Base-by-base conservation (phyloP, 2,113 vertebrate genomes). In the Ceyx cyanopectus region DNA sequence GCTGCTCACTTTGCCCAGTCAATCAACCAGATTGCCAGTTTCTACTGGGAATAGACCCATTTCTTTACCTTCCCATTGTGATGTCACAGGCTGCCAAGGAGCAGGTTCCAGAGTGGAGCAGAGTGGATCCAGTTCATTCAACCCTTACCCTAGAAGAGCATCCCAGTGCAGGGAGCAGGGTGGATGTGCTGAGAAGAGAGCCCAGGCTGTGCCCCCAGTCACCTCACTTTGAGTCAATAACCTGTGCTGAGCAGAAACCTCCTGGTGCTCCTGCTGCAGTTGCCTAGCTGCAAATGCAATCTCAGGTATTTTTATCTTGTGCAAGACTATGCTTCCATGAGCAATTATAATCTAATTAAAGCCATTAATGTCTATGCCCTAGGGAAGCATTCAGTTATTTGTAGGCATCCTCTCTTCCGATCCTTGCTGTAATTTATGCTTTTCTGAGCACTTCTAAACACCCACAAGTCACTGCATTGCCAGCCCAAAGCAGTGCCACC, bases 291-390 rank as follows among this genome's bases (percentile, higher is more conserved):
- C 77, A 90, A 91, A 73, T 53, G 53, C 79, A 85, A 68, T 90
- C 86, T 92, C 95, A 96, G 89, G 85, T 94, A 87, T 96, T 97
- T 97, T 95, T 94, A 96, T 95, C 88, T 93, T 81, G 70, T 58
- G 61, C 65, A 87, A 96, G 91, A 93, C 85, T 88, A 75, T 41
- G 74, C 95, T 94, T 90, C 93, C 93, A 89, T 13, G 34, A 95
- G 92, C 93, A 97, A 96, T 97, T 97, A 97, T 88, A 93, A 97
- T 82, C 92, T 97, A 96, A 97, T 97, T 97, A 97, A 97, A 97
- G 86, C 57, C 94, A 96, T 94, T 97, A 95, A 97, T 97, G 96
- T 95, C 97, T 97, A 92, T 92, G 93, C 96, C 91, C 94, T 73
- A 87, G 97, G 81, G 96, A 97, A 96, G 96, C 66, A 82, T 76